A percentile compares a stretch with the other conserved stretches of the same genome.
Conservation (phyloP, 2,113 vertebrate species). For the Phaethornis superciliosus region DNA sequence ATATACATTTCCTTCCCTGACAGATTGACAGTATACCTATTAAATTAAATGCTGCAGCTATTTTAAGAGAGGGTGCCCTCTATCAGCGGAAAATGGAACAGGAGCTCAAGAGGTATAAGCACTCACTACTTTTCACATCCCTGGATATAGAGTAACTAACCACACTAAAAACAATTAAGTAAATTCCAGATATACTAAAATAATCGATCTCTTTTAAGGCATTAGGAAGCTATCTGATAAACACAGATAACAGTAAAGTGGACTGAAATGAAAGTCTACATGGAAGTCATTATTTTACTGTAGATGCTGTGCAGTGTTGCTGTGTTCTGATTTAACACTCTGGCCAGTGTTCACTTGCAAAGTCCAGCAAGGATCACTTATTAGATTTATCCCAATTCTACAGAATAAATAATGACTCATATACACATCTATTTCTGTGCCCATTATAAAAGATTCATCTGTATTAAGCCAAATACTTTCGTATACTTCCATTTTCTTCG, state of each 20-base stretch:
- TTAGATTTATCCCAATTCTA: neutral
- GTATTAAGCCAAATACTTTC: neutral
- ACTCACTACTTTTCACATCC: neutral
- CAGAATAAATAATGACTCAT: neutral
- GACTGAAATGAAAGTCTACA: neutral
- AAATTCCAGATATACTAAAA: neutral
- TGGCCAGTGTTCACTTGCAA: neutral
- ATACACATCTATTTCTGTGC: neutral
- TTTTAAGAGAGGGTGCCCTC: constrained; percentile 85
- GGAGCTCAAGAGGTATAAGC: constrained; percentile 83
- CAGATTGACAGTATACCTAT: constrained; percentile 80
- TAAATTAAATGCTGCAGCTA: constrained; percentile 87
- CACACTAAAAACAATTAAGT: neutral
- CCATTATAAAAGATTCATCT: neutral
- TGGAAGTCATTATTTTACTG: neutral
- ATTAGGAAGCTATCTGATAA: neutral
- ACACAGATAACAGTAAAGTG: neutral
- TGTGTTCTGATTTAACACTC: neutral
- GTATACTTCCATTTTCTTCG: neutral
- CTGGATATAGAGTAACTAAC: neutral
- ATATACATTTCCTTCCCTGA: neutral
- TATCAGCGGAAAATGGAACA: constrained; percentile 82
- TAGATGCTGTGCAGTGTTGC: neutral
- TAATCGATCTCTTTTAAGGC: neutral
- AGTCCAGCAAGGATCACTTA: neutral